Base-by-base conservation (phyloP, 2,113 vertebrate genomes). In the Ptilonorhynchus violaceus region DNA sequence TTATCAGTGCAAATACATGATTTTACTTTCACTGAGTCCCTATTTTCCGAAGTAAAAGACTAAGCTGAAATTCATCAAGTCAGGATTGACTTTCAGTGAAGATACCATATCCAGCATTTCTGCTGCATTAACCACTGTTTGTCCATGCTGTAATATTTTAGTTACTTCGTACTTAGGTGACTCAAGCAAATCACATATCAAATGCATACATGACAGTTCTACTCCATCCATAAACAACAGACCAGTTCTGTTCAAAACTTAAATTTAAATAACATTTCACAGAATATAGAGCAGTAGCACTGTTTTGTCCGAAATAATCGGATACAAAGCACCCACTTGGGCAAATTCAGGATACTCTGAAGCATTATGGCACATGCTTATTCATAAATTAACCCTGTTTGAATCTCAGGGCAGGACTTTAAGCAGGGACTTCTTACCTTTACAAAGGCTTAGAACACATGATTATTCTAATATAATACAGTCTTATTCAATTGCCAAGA, bases 1-100 rank as follows among this genome's bases (percentile, higher is more conserved):
- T 77, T 7, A 64, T 10, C 49, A 28, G 56, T 50, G n/a, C 7
- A 44, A 88, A 37, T 7, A 35, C 0, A 1, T 37, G 4, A 44
- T 47, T 76, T 67, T n/a, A 49, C 27, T 87, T 52, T 42, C 31
- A 60, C 22, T 41, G 23, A 87, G 53, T 4, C 7, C 3, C 42
- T 64, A 4, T 44, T 52, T 81, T 62, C 37, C 4, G 11, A 78
- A 58, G 39, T 11, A 23, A 44, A 79, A 58, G 46, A 33, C 49
- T 60, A 60, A 14, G 28, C 27, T 74, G n/a, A 62, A 87, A 39
- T 67, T 39, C 17, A 52, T 14, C 41, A 44, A 59, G 20, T 41
- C 41, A 63, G 41, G 44, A 72, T 13, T 27, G 37, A 52, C 56
- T 89, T 72, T 23, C n/a, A 83, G 23, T 22, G 11, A 35, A 84